Evolutionary conservation across 92 coral and sea anemone species (phyloP), one percentile per base, ranked within the genome.

Genomic region (Palythoa heliodiscus): DNA sequence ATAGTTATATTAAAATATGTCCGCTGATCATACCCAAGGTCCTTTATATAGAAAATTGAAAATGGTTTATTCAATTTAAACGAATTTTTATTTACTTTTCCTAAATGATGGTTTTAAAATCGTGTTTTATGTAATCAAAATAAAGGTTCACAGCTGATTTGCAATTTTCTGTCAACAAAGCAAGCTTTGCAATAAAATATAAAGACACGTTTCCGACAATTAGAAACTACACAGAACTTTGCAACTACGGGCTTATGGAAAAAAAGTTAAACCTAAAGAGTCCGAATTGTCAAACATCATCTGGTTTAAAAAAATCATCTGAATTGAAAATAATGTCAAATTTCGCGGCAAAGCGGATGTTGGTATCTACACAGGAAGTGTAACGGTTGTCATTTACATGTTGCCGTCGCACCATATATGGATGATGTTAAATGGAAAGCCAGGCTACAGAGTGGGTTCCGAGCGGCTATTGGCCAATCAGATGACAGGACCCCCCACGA

Each of bases 321-420:
- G 47, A 16, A 47, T 19, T 14, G 29, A 77, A 84, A 90, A 76
- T 92, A 89, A 86, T 93, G 93, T 93, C 93, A 91, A 95, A 88
- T 92, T 94, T 61, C 89, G 87, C 85, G 78, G 91, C 91, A 94
- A 93, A 81, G 58, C 98, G 98, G 98, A 94, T 94, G 98, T 94
- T 94, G 83, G 93, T 92, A 87, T 91, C 82, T 75, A 43, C 69
- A 84, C 95, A 86, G 98, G 98, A 94, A 94, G 97, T 89, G 82
- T 53, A 53, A 22, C 52, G 52, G 43, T 70, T 76, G 88, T 73
- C 88, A 84, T 77, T 92, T 92, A 88, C 89, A 69, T 77, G 91
- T 64, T 55, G 78, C 43, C 53, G 75, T 64, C 88, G 66, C 76
- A 37, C 98, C 95, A 88, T 38, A 94, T 94, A 88, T 90, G 98